Base-by-base conservation (phyloP, 2,888 invertebrate genomes). In the Tenthredo mesomela region DNA sequence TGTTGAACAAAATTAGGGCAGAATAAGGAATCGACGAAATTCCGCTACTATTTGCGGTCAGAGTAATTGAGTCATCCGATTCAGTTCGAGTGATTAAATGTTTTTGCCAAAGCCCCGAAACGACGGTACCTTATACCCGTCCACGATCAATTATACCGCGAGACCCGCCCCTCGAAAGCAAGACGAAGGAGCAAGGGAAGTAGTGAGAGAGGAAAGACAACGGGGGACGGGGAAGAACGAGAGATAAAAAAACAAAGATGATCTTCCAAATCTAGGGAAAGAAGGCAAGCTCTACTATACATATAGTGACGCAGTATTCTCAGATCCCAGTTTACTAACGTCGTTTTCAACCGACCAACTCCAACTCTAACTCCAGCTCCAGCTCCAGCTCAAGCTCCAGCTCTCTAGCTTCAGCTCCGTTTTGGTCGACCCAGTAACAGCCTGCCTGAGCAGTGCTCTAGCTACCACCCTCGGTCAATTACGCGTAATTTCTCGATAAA, bases 31-130 rank as follows among this genome's bases (percentile, higher is more conserved):
- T 43, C 25, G 50, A 29, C n/a, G 50, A 25, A 54, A 29, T n/a
- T 6, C 29, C n/a, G 21, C 7, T 70, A 50, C 47, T 37, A 83
- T 67, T 29, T 47, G 43, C 43, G 73, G 40, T 73, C 58, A 33
- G 40, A 33, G 40, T 73, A 58, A 73, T 71, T 73, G 43, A 73
- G 58, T 54, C 54, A 58, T 73, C 73, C 84, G 73, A 84, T 83
- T 83, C 54, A 54, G 70, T 83, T 83, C 70, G 58, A 71, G 70
- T 70, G 83, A 83, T 84, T 84, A 84, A 84, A 75, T 54, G 84
- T 84, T 84, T 84, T 84, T 84, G 84, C 84, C 71, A 71, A 84
- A 71, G 37, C 82, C 50, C 43, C 84, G 37, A 47, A 47, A 18
- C 54, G 70, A 25, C 25, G 10, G 61, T 25, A 25, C 61, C 61